A percentile compares a stretch with the other conserved stretches of the same genome.
Conservation (phyloP, 2,113 vertebrate species). For the Aegotheles bennettii region DNA sequence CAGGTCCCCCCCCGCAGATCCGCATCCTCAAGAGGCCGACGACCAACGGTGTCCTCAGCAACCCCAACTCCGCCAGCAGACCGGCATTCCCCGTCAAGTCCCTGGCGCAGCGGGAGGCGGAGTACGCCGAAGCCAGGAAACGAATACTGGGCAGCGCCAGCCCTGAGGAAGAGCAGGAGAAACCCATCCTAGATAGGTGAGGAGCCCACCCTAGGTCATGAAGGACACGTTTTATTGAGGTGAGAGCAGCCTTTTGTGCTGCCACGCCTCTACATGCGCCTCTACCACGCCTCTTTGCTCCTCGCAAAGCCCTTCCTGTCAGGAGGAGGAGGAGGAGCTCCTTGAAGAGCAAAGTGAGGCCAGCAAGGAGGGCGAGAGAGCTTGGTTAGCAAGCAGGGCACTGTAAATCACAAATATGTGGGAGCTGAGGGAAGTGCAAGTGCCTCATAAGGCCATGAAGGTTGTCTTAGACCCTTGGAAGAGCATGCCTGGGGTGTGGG, state of each 20-base stretch:
- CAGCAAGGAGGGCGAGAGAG: fast-evolving
- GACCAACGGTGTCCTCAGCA: slow-evolving; percentile 87
- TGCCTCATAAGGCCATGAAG: fast-evolving
- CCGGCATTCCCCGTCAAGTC: slow-evolving; percentile 89
- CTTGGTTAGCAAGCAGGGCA: not conserved
- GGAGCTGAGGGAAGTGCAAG: not conserved
- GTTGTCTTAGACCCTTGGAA: not conserved
- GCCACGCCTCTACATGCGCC: fast-evolving
- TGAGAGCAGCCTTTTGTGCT: not conserved
- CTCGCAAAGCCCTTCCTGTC: fast-evolving
- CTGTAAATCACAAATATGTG: fast-evolving
- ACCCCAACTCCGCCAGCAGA: slow-evolving; percentile 74
- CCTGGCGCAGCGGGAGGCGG: slow-evolving; percentile 92
- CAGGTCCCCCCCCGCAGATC: slow-evolving; percentile 90
- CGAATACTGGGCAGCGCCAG: slow-evolving; percentile 94
- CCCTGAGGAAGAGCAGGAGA: slow-evolving; percentile 90
- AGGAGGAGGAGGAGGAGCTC: not conserved
- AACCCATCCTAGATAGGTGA: slow-evolving; percentile 89
- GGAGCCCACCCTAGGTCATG: not conserved
- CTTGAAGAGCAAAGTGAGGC: fast-evolving
- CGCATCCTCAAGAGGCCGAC: slow-evolving; percentile 94
- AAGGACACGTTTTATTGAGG: slow-evolving; percentile 21
- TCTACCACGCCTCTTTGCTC: fast-evolving
- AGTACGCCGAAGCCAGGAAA: slow-evolving; percentile 94
- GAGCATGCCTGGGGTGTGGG: fast-evolving